Evolutionary conservation across 2,888 invertebrate genomes (phyloP).

Genomic region (Nephrotoma guestfalica): DNA sequence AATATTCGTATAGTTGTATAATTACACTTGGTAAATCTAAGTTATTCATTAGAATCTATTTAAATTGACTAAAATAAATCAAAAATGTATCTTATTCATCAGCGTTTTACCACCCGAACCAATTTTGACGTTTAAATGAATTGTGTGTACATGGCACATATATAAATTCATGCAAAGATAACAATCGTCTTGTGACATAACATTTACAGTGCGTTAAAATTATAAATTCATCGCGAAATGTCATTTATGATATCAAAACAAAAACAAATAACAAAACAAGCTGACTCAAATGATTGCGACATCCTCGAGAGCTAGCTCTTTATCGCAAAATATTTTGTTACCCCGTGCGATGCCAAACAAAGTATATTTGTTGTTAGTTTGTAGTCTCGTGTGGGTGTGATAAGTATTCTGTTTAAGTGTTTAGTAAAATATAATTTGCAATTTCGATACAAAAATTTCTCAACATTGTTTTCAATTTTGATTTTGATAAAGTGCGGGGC

Average conservation of each 20-base stretch:
- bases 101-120: background rate
- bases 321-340: background rate
- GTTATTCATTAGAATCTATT: background rate
- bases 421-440: background rate
- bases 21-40: background rate
- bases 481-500: background rate
- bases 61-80: background rate
- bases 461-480: background rate
- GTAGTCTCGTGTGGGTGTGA: background rate
- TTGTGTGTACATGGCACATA: no score
- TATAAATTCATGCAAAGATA: no score
- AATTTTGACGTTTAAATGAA: background rate
- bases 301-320: background rate
- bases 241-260: background rate
- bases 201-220: background rate
- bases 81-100: no score
- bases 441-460: background rate
- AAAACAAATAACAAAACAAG: background rate
- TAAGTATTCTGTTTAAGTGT: background rate
- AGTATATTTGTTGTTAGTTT: background rate
- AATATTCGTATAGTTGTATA: background rate
- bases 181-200: background rate
- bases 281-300: background rate
- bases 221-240: background rate
- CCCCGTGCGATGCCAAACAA: background rate